These are phyloP conservation scores for Subacronicta megacephala DNA, from an alignment of 2,888 invertebrate genomes.

Conservation along the genomic window DNA sequence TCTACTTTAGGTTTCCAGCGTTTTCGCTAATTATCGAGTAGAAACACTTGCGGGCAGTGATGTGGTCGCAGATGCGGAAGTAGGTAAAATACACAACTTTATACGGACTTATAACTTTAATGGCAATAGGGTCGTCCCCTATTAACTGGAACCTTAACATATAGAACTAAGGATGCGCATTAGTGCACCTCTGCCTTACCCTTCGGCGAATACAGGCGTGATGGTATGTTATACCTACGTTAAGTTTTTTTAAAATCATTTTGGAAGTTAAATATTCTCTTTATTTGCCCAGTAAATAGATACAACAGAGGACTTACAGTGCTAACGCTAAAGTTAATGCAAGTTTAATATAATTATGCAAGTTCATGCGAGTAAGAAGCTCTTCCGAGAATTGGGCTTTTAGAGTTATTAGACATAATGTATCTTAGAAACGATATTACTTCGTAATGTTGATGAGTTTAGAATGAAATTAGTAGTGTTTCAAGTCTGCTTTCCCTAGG, in stretches of 20 bases:
- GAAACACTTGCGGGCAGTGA: conserved; percentile 57
- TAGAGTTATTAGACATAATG: conserved; percentile 23
- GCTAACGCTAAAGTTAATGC: neutral
- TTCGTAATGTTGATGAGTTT: conserved; percentile 26
- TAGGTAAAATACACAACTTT: conserved; percentile 11
- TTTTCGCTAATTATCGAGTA: conserved; percentile 76
- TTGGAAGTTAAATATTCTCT: no score
- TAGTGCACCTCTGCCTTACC: no score
- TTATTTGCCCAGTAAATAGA: no score
- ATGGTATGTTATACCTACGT: no score
- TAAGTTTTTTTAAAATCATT: no score
- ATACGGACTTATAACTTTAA: no score
- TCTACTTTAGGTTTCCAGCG: conserved; percentile 70
- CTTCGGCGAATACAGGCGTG: no score
- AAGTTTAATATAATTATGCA: conserved; percentile 25
- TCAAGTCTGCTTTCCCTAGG: neutral
- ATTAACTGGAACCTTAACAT: no score
- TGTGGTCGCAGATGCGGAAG: conserved; percentile 17
- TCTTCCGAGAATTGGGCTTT: conserved; percentile 30
- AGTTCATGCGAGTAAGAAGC: conserved; percentile 34
- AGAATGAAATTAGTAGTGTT: conserved; percentile 28
- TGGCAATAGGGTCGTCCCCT: no score
- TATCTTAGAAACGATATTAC: conserved; percentile 16
- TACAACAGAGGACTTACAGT: no score
- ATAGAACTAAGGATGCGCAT: no score